A percentile compares a stretch with the other conserved stretches of the same genome.
Evolutionary conservation across 2,888 invertebrate species (phyloP).

Genomic region (Spilosoma lubricipeda): DNA sequence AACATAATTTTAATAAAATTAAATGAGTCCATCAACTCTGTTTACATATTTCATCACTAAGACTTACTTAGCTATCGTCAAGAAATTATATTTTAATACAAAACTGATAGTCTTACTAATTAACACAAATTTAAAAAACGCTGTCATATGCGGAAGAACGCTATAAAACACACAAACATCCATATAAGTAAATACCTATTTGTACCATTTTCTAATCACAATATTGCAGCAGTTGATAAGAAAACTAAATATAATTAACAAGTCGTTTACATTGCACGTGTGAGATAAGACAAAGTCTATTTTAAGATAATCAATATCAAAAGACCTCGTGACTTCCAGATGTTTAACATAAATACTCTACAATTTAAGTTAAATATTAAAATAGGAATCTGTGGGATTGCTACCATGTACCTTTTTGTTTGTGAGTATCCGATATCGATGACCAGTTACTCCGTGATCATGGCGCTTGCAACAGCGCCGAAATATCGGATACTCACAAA

Average conservation of each 20-base stretch:
- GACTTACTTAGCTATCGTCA: neutral
- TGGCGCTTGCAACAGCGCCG: too few species aligned
- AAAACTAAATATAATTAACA: constrained; percentile 17
- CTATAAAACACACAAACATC: neutral
- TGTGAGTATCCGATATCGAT: too few species aligned
- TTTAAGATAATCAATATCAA: constrained; percentile 12
- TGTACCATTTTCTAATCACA: neutral
- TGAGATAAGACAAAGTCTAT: constrained; percentile 11
- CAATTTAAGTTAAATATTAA: neutral
- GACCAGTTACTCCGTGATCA: too few species aligned
- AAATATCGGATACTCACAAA: too few species aligned
- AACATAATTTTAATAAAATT: neutral
- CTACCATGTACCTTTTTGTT: too few species aligned
- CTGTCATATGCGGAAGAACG: neutral
- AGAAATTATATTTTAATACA: neutral
- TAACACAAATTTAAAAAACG: neutral
- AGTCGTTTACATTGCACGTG: constrained; percentile 15
- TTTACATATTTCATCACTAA: neutral
- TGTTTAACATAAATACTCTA: neutral
- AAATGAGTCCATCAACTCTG: neutral
- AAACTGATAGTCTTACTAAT: neutral
- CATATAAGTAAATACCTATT: neutral
- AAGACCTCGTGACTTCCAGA: constrained; percentile 4
- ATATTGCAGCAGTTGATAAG: neutral
- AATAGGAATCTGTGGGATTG: too few species aligned